These are phyloP conservation scores for Brassicogethes aeneus DNA, from an alignment of 2,888 invertebrate species.

Conservation along the genomic window DNA sequence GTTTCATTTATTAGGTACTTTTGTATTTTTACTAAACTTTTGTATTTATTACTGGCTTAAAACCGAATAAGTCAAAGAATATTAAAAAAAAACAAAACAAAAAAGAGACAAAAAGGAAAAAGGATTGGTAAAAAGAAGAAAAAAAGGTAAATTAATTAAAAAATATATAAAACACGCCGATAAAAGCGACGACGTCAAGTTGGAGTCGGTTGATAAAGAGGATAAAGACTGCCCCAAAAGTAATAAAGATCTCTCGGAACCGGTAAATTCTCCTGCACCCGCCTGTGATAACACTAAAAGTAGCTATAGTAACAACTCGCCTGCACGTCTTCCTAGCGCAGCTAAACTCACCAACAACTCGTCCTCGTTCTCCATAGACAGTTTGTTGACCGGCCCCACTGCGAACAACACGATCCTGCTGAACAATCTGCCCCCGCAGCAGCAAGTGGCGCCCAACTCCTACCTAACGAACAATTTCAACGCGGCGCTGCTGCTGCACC, in stretches of 20 bases:
- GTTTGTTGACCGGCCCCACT: slow-evolving; percentile 15
- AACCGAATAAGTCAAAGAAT: too few relatives aligned
- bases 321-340: slow-evolving; percentile 15
- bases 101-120: too few relatives aligned
- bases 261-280: slow-evolving; percentile 9
- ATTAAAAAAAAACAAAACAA: too few relatives aligned
- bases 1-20: too few relatives aligned
- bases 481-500: slow-evolving; percentile 18
- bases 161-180: too few relatives aligned
- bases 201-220: slow-evolving; percentile 12
- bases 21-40: too few relatives aligned
- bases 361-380: slow-evolving; percentile 18
- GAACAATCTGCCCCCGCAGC: too few relatives aligned
- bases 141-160: too few relatives aligned
- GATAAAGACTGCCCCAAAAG: slow-evolving; percentile 22
- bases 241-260: slow-evolving; percentile 23
- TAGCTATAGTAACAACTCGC: slow-evolving; percentile 18
- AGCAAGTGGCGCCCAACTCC: not conserved
- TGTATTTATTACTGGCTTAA: too few relatives aligned
- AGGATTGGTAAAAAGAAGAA: too few relatives aligned
- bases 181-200: slow-evolving; percentile 9
- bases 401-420: slow-evolving; percentile 8
- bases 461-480: not conserved
- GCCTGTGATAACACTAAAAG: slow-evolving; percentile 23
- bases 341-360: not conserved